Evolutionary conservation across 1,140 invertebrate genomes (phyloP), one percentile per base, ranked within the genome.

Genomic region (Maconellicoccus hirsutus): DNA sequence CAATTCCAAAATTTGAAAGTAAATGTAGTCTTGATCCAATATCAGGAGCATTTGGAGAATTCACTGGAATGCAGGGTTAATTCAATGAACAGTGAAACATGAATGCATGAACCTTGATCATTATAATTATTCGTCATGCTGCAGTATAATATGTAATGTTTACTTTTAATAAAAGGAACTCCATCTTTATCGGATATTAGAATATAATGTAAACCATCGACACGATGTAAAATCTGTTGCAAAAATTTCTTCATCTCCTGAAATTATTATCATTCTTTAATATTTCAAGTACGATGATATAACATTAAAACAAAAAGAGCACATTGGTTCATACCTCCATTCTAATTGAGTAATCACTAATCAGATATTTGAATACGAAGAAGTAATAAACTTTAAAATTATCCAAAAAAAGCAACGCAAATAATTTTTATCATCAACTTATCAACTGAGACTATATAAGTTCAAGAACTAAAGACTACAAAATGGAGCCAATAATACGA

Each of bases 181-280:
- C 61, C 61, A 16, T 66, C 61, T 66, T 25, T 66, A 26, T 66
- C 61, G 10, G 10, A 4, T 3, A 66, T 66, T 8, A 66, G 3
- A 66, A 66, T 66, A 23, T 66, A 66, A 66, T 66, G 21, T 23
- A 66, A 23, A 6, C 61, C 61, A 26, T 25, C 61, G 6, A 66
- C 61, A 10, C 25, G 21, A 23, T 66, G 22, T 10, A 66, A 8
- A 23, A 66, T 26, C 25, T 66, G 61, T 16, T 66, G 61, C 61
- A 66, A 25, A 66, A 66, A 66, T 26, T 66, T 66, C 25, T 66
- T 66, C 21, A 66, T 66, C 25, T 66, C 61, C 61, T 66, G 61
- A 66, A 66, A 66, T 25, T 3, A 23, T 33, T 33, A 33, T 33
- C 3, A 33, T 33, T 33, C 29, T 6, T 33, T 12, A 33, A 33